Base-by-base conservation (phyloP, 92 coral and sea anemone genomes). In the Actinernus sp. region DNA sequence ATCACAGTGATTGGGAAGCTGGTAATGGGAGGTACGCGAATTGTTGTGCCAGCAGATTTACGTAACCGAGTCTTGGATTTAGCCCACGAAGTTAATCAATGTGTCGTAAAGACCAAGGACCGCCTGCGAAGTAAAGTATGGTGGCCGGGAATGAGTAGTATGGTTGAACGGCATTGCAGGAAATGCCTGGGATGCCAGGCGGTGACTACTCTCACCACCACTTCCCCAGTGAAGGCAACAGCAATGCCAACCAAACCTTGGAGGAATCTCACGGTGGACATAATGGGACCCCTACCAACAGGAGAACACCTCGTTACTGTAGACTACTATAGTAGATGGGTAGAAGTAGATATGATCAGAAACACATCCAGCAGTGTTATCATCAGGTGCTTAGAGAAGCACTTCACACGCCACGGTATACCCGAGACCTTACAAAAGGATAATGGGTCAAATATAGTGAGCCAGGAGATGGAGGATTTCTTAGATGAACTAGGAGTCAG, bases 41-140 rank as follows among this genome's bases (percentile, higher is more conserved):
- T 76, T 4, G 80, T 76, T 1, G 17, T 84, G 51, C 76, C 84
- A n/a, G n/a, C n/a, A n/a, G n/a, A n/a, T n/a, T n/a, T n/a, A n/a
- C n/a, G n/a, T 8, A 31, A 46, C 7, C 5, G 37, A 58, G 57
- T 69, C 55, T 32, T 56, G 8, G n/a, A n/a, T n/a, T n/a, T 69
- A 22, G 76, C 48, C 2, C 59, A 71, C 41, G 67, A 54, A 16
- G 64, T 63, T 1, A 53, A 55, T 47, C 65, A 59, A 24, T 7
- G n/a, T n/a, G n/a, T 37, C n/a, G 43, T 37, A 8, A 37, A 37
- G n/a, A 37, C 43, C 43, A 37, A 37, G 43, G 43, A 37, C n/a
- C 43, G n/a, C n/a, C 43, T 37, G 43, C n/a, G n/a, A n/a, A n/a
- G n/a, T n/a, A n/a, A n/a, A n/a, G n/a, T n/a, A n/a, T n/a, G n/a